phyloP scores from a whole-genome alignment of 2,888 invertebrate genomes.

The Thysanoteuthis rhombus region DNA sequence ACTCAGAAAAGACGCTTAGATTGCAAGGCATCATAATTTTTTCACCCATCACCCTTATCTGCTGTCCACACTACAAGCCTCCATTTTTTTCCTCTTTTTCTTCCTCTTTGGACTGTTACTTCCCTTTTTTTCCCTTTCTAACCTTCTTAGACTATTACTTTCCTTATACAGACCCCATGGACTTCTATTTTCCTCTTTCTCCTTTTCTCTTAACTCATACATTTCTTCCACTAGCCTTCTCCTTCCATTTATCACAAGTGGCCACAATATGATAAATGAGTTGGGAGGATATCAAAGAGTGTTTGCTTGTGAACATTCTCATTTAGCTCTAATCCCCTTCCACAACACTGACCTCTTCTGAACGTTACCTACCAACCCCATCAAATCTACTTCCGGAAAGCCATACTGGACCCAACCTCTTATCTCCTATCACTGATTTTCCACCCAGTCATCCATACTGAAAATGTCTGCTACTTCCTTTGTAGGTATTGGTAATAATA shows the following conservation, averaged over 20 bases:
- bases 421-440: background rate
- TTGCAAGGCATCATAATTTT: background rate
- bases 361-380: background rate
- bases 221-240: background rate
- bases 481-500: constrained; percentile 12
- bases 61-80: background rate
- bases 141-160: background rate
- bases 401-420: background rate
- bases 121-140: background rate
- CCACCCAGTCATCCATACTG: background rate
- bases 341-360: background rate
- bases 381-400: background rate
- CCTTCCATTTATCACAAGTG: background rate
- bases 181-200: background rate
- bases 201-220: background rate
- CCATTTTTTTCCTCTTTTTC: background rate
- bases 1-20: background rate
- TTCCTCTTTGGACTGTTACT: background rate
- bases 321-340: background rate
- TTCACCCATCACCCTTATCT: background rate
- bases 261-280: constrained; percentile 12
- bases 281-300: background rate
- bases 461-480: background rate
- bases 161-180: background rate
- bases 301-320: constrained; percentile 12